A percentile compares a stretch with the other conserved stretches of the same genome.
Conservation (phyloP, 2,113 vertebrate genomes). For the Clupea harengus region DNA sequence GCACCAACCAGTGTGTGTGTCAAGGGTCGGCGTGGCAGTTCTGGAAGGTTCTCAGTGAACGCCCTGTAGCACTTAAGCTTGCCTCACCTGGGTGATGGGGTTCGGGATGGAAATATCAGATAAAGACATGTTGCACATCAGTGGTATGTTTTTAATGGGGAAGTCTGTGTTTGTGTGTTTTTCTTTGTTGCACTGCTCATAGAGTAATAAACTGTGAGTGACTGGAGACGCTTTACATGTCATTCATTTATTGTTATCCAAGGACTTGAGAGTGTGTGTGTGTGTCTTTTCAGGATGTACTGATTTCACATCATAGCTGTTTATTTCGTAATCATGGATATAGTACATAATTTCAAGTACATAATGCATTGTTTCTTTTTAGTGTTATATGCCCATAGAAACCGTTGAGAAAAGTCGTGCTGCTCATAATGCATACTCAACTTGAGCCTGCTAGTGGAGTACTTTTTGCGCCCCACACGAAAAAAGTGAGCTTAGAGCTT, state of each 20-base stretch:
- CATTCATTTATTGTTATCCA: not conserved
- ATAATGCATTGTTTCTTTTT: no score
- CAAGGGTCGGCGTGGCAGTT: not conserved
- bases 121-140: not conserved
- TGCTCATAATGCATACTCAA: no score
- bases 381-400: no score
- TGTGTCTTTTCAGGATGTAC: not conserved
- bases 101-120: not conserved
- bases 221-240: not conserved
- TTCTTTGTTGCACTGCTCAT: not conserved
- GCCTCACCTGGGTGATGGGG: not conserved
- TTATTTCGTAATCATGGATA: no score
- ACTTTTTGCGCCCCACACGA: no score
- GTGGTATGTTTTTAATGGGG: not conserved
- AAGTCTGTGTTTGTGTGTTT: not conserved
- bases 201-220: constrained; percentile 1
- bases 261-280: not conserved
- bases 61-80: not conserved
- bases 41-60: not conserved
- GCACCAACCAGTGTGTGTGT: not conserved
- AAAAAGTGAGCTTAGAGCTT: no score
- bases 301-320: no score
- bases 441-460: no score
- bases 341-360: no score
- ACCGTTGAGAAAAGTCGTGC: no score